These are phyloP conservation scores for Xiphophorus maculatus DNA, from an alignment of 2,113 vertebrate species.

Conservation along the genomic window DNA sequence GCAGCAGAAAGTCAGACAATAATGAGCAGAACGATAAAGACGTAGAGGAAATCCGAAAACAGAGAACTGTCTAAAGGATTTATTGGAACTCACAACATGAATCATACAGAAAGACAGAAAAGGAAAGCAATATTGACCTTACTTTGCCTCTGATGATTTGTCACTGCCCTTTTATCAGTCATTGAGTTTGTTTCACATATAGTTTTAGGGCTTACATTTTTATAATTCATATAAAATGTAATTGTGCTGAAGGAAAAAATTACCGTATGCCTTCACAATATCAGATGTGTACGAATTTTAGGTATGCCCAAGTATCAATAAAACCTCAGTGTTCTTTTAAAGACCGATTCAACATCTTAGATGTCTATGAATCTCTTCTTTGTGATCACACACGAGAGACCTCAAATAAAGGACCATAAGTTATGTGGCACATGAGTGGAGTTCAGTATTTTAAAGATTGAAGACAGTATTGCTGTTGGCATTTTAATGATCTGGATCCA, in stretches of 20 bases:
- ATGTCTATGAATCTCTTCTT: slow-evolving; percentile 1
- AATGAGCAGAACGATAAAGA: slow-evolving; percentile 36
- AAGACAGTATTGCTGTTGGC: background rate
- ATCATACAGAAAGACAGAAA: background rate
- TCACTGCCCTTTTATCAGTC: no score
- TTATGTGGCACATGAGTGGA: background rate
- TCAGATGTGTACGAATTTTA: background rate
- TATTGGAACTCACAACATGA: slow-evolving; percentile 10
- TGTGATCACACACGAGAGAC: background rate
- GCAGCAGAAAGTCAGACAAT: slow-evolving; percentile 48
- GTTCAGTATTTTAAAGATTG: background rate
- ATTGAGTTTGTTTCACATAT: background rate
- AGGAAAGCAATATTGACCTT: background rate
- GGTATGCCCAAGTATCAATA: background rate
- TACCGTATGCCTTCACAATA: background rate
- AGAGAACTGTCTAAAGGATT: slow-evolving; percentile 34
- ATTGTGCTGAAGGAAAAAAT: background rate
- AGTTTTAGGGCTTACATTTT: background rate
- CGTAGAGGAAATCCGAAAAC: slow-evolving; percentile 26
- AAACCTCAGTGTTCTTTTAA: background rate
- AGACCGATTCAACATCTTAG: background rate
- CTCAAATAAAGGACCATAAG: background rate
- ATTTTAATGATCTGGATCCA: background rate
- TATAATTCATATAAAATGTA: background rate
- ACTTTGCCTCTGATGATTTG: background rate